These are phyloP conservation scores for Taeniopygia guttata DNA, from an alignment of 2,797 vertebrate genomes.

Conservation along the genomic window DNA sequence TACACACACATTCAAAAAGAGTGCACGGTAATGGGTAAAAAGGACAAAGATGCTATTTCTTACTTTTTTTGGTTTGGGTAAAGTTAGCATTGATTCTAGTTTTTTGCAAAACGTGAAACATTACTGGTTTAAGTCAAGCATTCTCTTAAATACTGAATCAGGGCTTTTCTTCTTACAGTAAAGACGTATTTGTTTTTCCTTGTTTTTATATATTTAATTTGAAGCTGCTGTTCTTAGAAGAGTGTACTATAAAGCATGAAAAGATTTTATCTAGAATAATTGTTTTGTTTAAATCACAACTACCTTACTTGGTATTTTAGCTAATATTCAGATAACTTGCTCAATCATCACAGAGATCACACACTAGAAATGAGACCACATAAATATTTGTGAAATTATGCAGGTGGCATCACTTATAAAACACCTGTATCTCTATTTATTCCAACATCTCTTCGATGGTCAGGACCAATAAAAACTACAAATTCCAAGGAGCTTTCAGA, in stretches of 20 bases:
- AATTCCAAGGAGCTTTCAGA: background rate
- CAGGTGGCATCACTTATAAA: background rate
- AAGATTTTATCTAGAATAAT: background rate
- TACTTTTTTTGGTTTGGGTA: background rate
- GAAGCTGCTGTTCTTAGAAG: background rate
- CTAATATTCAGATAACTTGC: background rate
- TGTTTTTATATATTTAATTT: background rate
- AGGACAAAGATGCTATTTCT: background rate
- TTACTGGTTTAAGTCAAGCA: background rate
- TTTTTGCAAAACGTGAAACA: background rate
- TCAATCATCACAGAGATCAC: background rate
- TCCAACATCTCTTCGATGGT: background rate
- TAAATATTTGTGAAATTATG: background rate
- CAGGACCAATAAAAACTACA: background rate
- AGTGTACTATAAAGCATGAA: background rate
- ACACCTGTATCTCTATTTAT: background rate
- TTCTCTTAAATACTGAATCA: background rate
- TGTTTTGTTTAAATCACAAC: background rate
- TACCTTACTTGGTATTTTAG: background rate
- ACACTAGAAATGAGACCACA: background rate
- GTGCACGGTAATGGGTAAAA: background rate
- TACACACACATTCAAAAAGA: rapidly evolving
- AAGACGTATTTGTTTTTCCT: background rate
- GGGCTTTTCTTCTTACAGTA: background rate
- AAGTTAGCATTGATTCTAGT: background rate